A percentile compares a stretch with the other conserved stretches of the same genome.
Evolutionary conservation across 1,140 invertebrate genomes (phyloP).

Genomic region (Reticulitermes speratus): DNA sequence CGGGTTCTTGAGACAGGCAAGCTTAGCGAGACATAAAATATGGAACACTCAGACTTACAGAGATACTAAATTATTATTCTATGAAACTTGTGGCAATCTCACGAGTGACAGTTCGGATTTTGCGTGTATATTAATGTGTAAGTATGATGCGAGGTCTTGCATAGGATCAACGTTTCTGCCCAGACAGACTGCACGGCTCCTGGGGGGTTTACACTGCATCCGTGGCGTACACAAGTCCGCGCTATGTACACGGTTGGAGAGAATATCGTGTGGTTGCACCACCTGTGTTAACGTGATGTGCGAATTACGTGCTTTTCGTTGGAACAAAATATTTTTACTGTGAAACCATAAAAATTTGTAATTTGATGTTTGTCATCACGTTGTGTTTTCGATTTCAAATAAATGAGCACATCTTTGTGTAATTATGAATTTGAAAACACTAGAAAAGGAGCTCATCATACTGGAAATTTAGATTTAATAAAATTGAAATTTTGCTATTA

Average conservation of each 20-base stretch:
- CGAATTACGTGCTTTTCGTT: too few species aligned
- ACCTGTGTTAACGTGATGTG: too few species aligned
- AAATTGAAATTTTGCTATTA: too few species aligned
- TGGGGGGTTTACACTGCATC: neutral
- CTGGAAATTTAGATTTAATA: too few species aligned
- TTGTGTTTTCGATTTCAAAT: too few species aligned
- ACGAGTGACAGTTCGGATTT: neutral
- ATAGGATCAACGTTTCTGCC: neutral
- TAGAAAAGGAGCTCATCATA: too few species aligned
- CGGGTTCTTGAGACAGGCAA: neutral
- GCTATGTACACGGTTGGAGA: neutral
- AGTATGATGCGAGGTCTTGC: neutral
- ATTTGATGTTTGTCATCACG: too few species aligned
- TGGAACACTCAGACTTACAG: neutral
- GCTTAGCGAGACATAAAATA: slow-evolving; percentile 7
- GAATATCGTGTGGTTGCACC: too few species aligned
- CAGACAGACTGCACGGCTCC: neutral
- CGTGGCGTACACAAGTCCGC: neutral
- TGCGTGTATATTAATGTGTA: neutral
- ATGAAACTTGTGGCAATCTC: slow-evolving; percentile 11
- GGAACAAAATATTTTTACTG: too few species aligned
- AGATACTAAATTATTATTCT: slow-evolving; percentile 18
- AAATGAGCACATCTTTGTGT: too few species aligned
- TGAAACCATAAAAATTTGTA: too few species aligned
- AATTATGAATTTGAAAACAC: too few species aligned